Evolutionary conservation across 2,113 vertebrate genomes (phyloP).

Genomic region (Bungarus multicinctus): DNA sequence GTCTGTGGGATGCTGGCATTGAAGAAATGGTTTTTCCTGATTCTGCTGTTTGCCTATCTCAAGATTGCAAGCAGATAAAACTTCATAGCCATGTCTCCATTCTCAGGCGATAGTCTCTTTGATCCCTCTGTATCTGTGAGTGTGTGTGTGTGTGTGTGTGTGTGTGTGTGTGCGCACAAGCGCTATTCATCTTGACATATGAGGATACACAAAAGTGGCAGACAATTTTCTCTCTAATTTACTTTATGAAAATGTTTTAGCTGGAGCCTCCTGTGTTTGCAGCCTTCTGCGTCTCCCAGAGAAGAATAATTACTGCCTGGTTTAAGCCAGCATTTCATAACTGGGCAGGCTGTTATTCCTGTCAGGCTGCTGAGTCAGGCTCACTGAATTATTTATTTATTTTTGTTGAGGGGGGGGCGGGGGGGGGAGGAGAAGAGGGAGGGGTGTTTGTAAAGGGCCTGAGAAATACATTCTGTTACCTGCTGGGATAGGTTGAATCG

Average conservation of each 20-base stretch:
- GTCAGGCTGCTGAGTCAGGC: constrained; percentile 47
- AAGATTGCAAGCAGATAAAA: neutral
- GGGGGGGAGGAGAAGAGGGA: neutral
- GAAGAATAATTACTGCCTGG: neutral
- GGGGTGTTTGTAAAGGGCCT: constrained; percentile 21
- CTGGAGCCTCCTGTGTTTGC: neutral
- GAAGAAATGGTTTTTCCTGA: neutral
- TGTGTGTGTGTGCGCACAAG: neutral
- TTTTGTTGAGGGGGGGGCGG: neutral
- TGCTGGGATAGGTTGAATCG: constrained; percentile 24
- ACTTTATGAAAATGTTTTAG: neutral
- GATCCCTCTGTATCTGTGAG: neutral
- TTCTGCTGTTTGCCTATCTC: neutral
- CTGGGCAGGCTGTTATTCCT: neutral
- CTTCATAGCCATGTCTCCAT: neutral
- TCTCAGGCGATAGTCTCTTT: neutral
- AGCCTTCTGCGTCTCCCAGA: neutral
- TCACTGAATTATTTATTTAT: constrained; percentile 30
- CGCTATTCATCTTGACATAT: neutral
- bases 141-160: neutral
- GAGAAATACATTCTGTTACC: constrained; percentile 20
- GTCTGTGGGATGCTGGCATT: neutral
- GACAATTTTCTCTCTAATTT: neutral
- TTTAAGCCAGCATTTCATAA: constrained; percentile 45
- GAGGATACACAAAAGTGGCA: neutral